Percentiles rank a stretch among this genome's conserved stretches.
phyloP scores from a whole-genome alignment of 2,797 vertebrate genomes.

The Trichosurus vulpecula region DNA sequence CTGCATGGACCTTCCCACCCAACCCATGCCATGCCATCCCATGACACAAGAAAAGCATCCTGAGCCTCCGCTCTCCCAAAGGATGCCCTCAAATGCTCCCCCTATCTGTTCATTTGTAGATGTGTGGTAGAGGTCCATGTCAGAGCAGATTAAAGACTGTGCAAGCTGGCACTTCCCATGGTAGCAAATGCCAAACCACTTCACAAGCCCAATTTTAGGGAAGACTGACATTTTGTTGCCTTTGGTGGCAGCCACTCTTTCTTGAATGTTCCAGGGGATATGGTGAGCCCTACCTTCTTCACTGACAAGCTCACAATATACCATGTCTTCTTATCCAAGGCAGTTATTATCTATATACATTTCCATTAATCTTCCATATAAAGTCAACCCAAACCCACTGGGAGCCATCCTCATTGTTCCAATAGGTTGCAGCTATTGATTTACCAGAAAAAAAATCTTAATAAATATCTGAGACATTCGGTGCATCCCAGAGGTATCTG shows the following conservation, averaged over 20 bases:
- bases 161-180: background rate
- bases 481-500: background rate
- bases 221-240: background rate
- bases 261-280: background rate
- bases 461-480: background rate
- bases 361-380: background rate
- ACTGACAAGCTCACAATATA: background rate
- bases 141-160: background rate
- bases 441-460: background rate
- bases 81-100: background rate
- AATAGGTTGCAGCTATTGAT: background rate
- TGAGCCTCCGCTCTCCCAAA: background rate
- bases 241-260: background rate
- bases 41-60: background rate
- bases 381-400: background rate
- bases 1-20: background rate
- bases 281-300: background rate
- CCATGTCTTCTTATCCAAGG: background rate
- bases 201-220: background rate
- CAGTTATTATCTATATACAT: background rate
- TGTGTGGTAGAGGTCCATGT: background rate
- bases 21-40: background rate
- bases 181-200: background rate
- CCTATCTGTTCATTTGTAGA: background rate
- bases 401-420: background rate